These are phyloP conservation scores for Cephalopholis sonnerati DNA, from an alignment of 2,113 vertebrate species.

Conservation along the genomic window DNA sequence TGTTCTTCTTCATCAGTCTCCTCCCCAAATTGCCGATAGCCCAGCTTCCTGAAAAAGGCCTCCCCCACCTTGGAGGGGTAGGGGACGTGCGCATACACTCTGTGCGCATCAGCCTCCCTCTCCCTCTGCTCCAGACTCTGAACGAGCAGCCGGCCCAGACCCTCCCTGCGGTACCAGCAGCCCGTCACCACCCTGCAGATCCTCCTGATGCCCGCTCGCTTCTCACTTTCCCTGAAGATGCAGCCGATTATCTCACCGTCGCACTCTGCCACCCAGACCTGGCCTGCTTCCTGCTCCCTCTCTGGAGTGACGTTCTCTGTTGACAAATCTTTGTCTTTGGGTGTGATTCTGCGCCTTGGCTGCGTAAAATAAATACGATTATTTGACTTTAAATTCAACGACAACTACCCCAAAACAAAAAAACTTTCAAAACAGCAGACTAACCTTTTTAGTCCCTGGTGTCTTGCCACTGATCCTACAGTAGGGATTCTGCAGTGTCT, in stretches of 20 bases:
- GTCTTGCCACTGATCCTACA: constrained; percentile 68
- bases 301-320: constrained; percentile 77
- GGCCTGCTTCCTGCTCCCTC: constrained; percentile 79
- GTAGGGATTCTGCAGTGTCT: constrained; percentile 77
- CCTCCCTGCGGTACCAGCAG: constrained; percentile 87
- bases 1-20: constrained; percentile 66
- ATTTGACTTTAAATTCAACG: neutral
- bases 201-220: constrained; percentile 66
- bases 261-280: constrained; percentile 89
- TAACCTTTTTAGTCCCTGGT: constrained; percentile 68
- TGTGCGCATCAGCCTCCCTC: constrained; percentile 71
- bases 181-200: constrained; percentile 88
- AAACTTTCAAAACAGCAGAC: neutral
- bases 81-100: constrained; percentile 81
- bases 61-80: constrained; percentile 84
- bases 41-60: constrained; percentile 84
- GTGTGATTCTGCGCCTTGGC: constrained; percentile 59
- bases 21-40: constrained; percentile 80
- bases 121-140: constrained; percentile 84
- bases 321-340: constrained; percentile 64
- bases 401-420: no score
- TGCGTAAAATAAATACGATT: constrained; percentile 17
- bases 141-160: constrained; percentile 86
- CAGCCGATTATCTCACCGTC: constrained; percentile 89
- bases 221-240: constrained; percentile 79